Evolutionary conservation across 2,797 vertebrate genomes (phyloP).

Genomic region (Hydrolagus colliei): DNA sequence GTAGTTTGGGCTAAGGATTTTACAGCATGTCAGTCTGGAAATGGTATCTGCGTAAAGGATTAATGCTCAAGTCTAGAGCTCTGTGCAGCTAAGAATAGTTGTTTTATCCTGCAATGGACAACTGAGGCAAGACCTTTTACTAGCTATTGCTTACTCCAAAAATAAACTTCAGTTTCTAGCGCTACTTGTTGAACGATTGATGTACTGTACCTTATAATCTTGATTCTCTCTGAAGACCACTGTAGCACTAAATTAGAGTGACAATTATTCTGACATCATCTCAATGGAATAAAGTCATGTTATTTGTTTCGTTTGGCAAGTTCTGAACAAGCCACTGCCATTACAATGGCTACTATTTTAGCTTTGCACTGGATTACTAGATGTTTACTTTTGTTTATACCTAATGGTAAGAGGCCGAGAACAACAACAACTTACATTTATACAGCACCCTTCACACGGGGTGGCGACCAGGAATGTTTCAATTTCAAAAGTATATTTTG

Average conservation of each 20-base stretch:
- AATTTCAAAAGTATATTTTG: too few species aligned
- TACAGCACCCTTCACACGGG: too few species aligned
- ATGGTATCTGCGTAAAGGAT: background rate
- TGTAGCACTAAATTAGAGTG: background rate
- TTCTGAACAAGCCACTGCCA: background rate
- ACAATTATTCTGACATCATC: background rate
- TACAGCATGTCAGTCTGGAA: background rate
- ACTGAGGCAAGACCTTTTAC: background rate
- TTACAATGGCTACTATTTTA: background rate
- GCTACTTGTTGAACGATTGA: background rate
- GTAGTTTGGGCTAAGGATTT: background rate
- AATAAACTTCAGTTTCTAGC: constrained; percentile 17
- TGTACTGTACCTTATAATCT: background rate
- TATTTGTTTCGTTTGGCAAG: background rate
- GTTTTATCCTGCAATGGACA: background rate
- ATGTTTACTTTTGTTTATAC: background rate
- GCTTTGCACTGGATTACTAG: background rate
- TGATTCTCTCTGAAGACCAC: too few species aligned
- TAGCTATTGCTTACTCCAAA: background rate
- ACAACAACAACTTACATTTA: too few species aligned
- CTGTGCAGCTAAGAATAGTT: background rate
- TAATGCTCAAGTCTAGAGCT: background rate
- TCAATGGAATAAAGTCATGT: background rate
- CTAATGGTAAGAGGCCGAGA: background rate
- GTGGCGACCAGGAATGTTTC: too few species aligned